Percentiles rank a stretch among this genome's conserved stretches.
Conservation (phyloP, 2,113 vertebrate species). For the Cinclus cinclus region DNA sequence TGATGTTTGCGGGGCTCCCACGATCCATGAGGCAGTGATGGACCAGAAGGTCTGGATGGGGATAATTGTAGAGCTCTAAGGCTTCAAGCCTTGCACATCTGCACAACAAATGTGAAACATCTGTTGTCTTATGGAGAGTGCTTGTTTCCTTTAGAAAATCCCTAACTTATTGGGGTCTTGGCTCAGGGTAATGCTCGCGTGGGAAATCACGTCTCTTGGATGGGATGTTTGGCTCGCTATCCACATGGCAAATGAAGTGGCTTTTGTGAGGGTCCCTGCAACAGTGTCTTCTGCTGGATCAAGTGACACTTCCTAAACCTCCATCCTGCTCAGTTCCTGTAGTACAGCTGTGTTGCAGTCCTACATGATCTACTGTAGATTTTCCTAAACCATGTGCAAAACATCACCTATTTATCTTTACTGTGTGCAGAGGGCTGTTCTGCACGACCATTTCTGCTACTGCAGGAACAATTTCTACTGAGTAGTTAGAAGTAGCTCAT, state of each 20-base stretch:
- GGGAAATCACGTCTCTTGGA: not conserved
- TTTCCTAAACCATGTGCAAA: not conserved
- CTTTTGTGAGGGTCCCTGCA: not conserved
- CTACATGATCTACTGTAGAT: not conserved
- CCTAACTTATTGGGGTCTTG: not conserved
- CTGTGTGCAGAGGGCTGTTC: not conserved
- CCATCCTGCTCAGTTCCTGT: not conserved
- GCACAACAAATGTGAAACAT: slow-evolving; percentile 7
- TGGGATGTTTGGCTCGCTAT: not conserved
- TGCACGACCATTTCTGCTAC: not conserved
- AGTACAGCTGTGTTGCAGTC: not conserved
- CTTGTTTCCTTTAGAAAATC: slow-evolving; percentile 37
- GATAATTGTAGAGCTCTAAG: not conserved
- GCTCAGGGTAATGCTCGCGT: fast-evolving
- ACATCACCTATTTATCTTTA: not conserved
- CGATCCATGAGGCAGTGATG: not conserved
- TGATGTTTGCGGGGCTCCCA: not conserved
- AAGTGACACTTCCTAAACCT: not conserved
- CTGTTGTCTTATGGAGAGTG: not conserved
- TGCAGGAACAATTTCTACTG: not conserved
- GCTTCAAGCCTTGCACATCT: not conserved
- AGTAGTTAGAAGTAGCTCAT: not conserved
- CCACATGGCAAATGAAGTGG: not conserved
- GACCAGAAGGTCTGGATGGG: not conserved
- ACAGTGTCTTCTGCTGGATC: not conserved